These are phyloP conservation scores for Gadus macrocephalus DNA, from an alignment of 2,113 vertebrate species.

Conservation along the genomic window DNA sequence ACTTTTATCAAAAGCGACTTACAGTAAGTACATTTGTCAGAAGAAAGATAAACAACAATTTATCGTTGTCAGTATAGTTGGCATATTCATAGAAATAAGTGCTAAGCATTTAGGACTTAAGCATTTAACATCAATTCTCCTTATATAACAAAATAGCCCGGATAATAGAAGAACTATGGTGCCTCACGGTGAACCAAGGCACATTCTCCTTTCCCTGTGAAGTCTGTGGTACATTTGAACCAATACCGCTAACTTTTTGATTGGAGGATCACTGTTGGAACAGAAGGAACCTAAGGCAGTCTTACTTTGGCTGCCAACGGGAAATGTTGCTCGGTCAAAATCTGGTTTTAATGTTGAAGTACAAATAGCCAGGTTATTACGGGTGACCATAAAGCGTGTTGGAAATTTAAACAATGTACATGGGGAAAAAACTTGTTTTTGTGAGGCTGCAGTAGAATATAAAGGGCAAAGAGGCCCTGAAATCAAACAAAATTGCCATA, in stretches of 20 bases:
- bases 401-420: conserved; percentile 59
- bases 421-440: conserved; percentile 50
- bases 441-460: conserved; percentile 36
- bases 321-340: conserved; percentile 55
- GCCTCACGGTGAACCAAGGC: conserved; percentile 42
- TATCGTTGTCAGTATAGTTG: too few species aligned
- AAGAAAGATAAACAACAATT: too few species aligned
- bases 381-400: conserved; percentile 60
- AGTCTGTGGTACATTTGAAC: conserved; percentile 59
- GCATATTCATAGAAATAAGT: too few species aligned
- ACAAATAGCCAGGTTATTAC: conserved; percentile 70
- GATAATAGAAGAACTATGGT: not conserved
- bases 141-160: too few species aligned
- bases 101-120: too few species aligned
- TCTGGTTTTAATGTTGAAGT: conserved; percentile 66
- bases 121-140: too few species aligned
- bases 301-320: conserved; percentile 49
- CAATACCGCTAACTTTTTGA: conserved; percentile 54
- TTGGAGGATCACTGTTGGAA: conserved; percentile 52
- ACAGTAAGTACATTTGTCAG: too few species aligned
- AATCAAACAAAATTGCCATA: conserved; percentile 43
- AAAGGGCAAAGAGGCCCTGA: conserved; percentile 22
- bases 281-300: conserved; percentile 49
- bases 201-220: conserved; percentile 51
- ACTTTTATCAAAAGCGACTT: too few species aligned